Base-by-base conservation (phyloP, 2,888 invertebrate species). In the Yponomeuta cagnagella region DNA sequence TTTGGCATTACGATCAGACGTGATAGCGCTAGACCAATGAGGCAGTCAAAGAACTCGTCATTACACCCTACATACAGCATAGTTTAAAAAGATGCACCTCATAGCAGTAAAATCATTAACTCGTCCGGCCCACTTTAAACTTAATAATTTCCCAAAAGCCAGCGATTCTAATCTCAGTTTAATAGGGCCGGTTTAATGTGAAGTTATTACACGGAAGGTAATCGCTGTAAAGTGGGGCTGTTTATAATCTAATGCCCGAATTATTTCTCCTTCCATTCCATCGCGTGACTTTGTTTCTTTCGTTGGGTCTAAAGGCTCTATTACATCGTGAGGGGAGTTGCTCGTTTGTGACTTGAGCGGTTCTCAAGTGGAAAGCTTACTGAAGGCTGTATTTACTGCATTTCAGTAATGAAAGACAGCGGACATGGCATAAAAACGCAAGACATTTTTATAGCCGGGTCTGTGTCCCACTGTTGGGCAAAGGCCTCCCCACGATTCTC, bases 181-280 rank as follows among this genome's bases (percentile, higher is more conserved):
- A 65, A 65, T 58, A 15, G 52, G 52, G 3, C 12, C 15, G 15
- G 52, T 58, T 58, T 58, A 58, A 58, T 58, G 52, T 31, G 65
- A 68, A 68, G 43, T 68, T 33, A 23, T 69, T 69, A 58, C 69
- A 69, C 52, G 58, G 52, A 52, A 63, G 52, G 69, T 69, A 69
- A 69, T 69, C 48, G 58, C 30, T 12, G 23, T 63, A 12, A 69
- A 69, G 69, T 69, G 69, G 69, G 10, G 23, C 30, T 23, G 30
- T 69, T 69, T 69, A 69, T 68, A 68, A 68, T 68, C 68, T 68
- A 68, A 48, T 48, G 33, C 65, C 30, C 65, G 10, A 65, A 65
- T 65, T 65, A 58, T 58, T 43, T 15, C 15, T 58, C 5, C 8
- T 58, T 58, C 15, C 15, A 15, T 15, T 15, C 52, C 52, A 58